A percentile compares a stretch with the other conserved stretches of the same genome.
Conservation (phyloP, 2,113 vertebrate species). For the Nicator chloris region DNA sequence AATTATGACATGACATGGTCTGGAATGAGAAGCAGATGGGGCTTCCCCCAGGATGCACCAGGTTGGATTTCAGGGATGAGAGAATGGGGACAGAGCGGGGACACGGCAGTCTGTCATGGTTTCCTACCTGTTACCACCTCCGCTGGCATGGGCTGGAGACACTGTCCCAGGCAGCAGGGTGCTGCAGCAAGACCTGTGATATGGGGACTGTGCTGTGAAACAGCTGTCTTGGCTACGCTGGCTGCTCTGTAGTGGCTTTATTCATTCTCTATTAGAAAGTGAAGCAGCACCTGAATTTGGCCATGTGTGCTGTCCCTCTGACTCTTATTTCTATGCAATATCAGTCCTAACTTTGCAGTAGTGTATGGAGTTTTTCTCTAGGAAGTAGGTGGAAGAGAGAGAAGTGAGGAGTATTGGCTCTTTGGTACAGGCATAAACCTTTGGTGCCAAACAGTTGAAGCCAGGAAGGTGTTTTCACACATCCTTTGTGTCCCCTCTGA, state of each 20-base stretch:
- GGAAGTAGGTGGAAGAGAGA: neutral
- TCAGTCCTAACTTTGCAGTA: neutral
- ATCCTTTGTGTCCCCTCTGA: neutral
- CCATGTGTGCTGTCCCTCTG: neutral
- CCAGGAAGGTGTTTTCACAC: neutral
- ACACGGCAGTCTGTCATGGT: neutral
- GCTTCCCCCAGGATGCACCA: conserved; percentile 31
- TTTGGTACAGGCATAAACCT: neutral
- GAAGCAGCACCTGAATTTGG: neutral
- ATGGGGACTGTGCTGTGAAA: neutral
- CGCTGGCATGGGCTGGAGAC: neutral
- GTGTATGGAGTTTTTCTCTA: neutral
- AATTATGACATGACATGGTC: conserved; percentile 63
- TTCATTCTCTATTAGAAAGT: neutral
- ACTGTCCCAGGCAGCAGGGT: neutral
- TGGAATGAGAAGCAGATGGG: conserved; percentile 69
- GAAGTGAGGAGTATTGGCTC: neutral
- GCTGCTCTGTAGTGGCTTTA: neutral
- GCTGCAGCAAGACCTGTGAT: neutral
- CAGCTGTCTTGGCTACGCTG: neutral
- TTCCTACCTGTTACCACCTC: neutral
- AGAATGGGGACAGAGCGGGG: neutral
- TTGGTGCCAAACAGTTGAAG: neutral
- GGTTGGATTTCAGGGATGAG: conserved; percentile 35
- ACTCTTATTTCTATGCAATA: neutral